Conservation (phyloP, 1,140 invertebrate species). For the Archegozetes longisetosus region DNA sequence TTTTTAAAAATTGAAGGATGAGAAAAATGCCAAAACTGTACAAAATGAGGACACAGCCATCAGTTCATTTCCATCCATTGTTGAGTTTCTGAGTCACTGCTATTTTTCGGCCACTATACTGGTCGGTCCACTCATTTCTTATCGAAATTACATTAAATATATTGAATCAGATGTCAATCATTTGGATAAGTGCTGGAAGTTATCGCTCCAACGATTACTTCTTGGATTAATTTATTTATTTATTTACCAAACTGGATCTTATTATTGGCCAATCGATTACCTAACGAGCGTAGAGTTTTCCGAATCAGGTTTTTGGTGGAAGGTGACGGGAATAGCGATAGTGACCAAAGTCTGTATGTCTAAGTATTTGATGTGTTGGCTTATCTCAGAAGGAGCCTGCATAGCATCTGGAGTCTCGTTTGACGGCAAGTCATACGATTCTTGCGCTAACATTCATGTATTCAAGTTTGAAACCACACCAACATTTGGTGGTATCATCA, state of each 20-base stretch:
- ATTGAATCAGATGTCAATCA: neutral
- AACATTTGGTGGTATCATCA: conserved; percentile 63
- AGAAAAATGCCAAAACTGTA: conserved; percentile 22
- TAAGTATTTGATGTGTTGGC: conserved; percentile 82
- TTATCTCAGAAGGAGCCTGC: conserved; percentile 44
- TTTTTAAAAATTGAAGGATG: neutral
- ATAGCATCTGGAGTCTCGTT: conserved; percentile 52
- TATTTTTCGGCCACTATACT: conserved; percentile 76
- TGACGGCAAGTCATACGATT: conserved; percentile 41
- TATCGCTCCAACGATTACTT: neutral
- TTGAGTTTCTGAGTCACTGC: conserved; percentile 61
- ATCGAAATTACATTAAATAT: neutral
- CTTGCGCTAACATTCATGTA: conserved; percentile 66
- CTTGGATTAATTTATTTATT: neutral
- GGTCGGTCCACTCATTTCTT: conserved; percentile 48
- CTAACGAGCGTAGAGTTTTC: neutral
- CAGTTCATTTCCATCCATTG: conserved; percentile 39
- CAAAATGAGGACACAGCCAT: conserved; percentile 38
- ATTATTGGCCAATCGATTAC: conserved; percentile 8
- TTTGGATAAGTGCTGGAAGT: neutral
- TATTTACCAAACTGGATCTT: conserved; percentile 1
- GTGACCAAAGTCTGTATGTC: conserved; percentile 49
- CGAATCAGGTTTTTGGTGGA: neutral
- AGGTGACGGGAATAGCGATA: conserved; percentile 13
- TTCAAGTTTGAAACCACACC: conserved; percentile 54